Base-by-base conservation (phyloP, 2,113 vertebrate genomes). In the Hippocampus zosterae region DNA sequence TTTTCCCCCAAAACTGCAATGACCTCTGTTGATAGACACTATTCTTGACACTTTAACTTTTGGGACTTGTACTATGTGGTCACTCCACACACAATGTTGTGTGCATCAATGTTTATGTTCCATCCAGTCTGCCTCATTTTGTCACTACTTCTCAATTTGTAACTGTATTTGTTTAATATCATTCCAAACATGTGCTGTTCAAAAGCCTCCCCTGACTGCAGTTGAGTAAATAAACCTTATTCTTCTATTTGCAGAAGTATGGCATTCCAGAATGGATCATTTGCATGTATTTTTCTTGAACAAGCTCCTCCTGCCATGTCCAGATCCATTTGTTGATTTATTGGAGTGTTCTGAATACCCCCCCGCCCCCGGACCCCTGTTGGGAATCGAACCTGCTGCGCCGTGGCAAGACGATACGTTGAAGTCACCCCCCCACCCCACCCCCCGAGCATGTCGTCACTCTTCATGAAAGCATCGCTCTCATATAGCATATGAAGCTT, bases 401-500 rank as follows among this genome's bases (percentile, higher is more conserved):
- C 48, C 6, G 44, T 67, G 53, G 64, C 80, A 72, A 73, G 70
- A 80, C 57, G 56, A 73, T 19, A 65, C 21, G 59, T 50, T 76
- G 66, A 67, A 70, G 23, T 83, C 60, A 41, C 40, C 44, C 56
- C 64, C 25, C 25, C 60, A 41, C 40, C 44, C 56, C 64, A 1
- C 25, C 40, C 56, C 64, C 50, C 42, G 10, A 7, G 65, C 23
- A 69, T 77, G 55, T 53, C 25, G 40, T 77, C 75, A 67, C 65
- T 19, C 29, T 77, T 27, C 60, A 10, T 53, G 23, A 77, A 74
- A 68, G 52, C 37, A 21, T 41, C 2, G 29, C 23, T 63, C 11
- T 76, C n/a, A n/a, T n/a, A n/a, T 67, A 65, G 40, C 48, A 27
- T 62, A 25, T 53, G 40, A 83, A 77, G 56, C 25, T 80, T 80